Percentiles rank a stretch among this genome's conserved stretches.
phyloP scores from a whole-genome alignment of 2,113 vertebrate genomes.

The Megatriorchis doriae region DNA sequence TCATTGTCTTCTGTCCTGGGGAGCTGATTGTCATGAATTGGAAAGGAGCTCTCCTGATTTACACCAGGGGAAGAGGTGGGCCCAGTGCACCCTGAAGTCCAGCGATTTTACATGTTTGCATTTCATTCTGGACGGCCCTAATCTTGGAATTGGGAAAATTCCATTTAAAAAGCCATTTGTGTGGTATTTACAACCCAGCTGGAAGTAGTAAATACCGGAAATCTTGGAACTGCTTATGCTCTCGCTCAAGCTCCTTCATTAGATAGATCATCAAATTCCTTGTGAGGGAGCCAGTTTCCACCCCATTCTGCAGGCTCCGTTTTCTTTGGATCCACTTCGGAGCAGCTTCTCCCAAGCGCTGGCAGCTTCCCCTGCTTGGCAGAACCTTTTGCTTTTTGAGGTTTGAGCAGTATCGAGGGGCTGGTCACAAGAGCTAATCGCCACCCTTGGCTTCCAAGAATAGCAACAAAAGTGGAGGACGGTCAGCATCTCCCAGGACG shows the following conservation, averaged over 20 bases:
- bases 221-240: conserved; percentile 36
- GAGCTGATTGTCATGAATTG: not conserved
- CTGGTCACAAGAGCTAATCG: not conserved
- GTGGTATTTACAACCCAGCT: conserved; percentile 56
- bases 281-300: conserved; percentile 58
- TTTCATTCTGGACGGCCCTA: not conserved
- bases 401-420: not conserved
- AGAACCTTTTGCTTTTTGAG: not conserved
- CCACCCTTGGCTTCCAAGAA: not conserved
- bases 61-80: not conserved
- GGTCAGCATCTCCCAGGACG: not conserved
- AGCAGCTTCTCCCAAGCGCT: not conserved
- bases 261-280: conserved; percentile 56
- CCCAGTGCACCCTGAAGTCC: not conserved
- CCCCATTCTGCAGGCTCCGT: conserved; percentile 29
- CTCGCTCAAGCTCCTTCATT: conserved; percentile 15
- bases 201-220: conserved; percentile 61
- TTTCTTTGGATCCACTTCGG: conserved; percentile 29
- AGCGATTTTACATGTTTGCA: not conserved
- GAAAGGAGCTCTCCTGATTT: not conserved
- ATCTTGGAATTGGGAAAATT: conserved; percentile 27
- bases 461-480: not conserved
- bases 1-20: not conserved
- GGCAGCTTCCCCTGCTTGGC: not conserved
- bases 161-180: conserved; percentile 51